phyloP scores from a whole-genome alignment of 2,888 invertebrate genomes.

The Eudasyphora cyanicolor region DNA sequence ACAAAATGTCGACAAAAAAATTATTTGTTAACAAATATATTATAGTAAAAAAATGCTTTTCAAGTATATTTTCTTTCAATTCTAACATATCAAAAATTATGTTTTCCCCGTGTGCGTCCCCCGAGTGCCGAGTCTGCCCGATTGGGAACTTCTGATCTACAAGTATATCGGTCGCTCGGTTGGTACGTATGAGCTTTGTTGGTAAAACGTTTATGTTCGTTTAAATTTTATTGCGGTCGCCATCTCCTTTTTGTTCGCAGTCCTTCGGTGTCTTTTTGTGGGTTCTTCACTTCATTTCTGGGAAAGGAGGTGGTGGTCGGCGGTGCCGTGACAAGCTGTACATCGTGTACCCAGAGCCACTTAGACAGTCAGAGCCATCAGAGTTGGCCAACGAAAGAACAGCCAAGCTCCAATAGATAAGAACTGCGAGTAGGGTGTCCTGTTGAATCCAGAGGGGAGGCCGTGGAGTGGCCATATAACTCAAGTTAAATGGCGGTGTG shows the following conservation, averaged over 20 bases:
- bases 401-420: background rate
- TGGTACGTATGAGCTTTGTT: background rate
- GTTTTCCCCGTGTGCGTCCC: too few relatives aligned
- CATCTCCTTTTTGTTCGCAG: constrained; percentile 49
- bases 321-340: background rate
- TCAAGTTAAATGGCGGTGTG: constrained; percentile 61
- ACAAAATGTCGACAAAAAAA: too few relatives aligned
- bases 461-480: constrained; percentile 17
- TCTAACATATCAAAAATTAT: too few relatives aligned
- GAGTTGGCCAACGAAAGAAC: constrained; percentile 13
- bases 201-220: constrained; percentile 61
- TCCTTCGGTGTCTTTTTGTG: background rate
- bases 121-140: too few relatives aligned
- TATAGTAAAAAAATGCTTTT: too few relatives aligned
- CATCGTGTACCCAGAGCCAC: background rate
- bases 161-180: background rate
- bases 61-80: too few relatives aligned
- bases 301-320: background rate
- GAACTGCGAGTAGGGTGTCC: constrained; percentile 33
- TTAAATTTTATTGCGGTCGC: constrained; percentile 66
- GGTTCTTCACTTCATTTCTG: constrained; percentile 5
- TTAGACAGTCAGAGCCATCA: constrained; percentile 13
- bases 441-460: background rate
- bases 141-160: too few relatives aligned
- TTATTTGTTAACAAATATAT: too few relatives aligned